Conservation (phyloP, 2,888 invertebrate genomes). For the Meloe dianella region DNA sequence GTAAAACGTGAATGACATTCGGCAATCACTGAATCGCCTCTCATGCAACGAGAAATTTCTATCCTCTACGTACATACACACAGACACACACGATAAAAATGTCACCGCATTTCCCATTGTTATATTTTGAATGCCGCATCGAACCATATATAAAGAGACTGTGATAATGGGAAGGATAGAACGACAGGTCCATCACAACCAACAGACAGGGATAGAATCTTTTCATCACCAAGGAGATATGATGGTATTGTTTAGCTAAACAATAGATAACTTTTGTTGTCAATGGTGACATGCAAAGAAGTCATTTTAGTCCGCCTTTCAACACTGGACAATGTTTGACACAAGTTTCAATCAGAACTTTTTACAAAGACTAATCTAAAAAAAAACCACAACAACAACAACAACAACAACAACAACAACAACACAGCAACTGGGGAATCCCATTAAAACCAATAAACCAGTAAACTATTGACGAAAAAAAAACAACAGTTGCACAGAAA, state of each 20-base stretch:
- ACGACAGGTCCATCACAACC: slow-evolving; percentile 23
- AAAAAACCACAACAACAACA: neutral
- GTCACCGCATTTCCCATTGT: slow-evolving; percentile 56
- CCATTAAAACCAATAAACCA: neutral
- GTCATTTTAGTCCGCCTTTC: slow-evolving; percentile 55
- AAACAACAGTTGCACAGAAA: too few species aligned
- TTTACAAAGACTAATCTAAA: slow-evolving; percentile 24
- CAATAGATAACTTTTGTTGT: slow-evolving; percentile 58
- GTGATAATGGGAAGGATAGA: slow-evolving; percentile 52
- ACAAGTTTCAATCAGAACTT: slow-evolving; percentile 54
- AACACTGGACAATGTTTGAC: slow-evolving; percentile 53
- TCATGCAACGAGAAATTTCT: slow-evolving; percentile 44
- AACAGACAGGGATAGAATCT: slow-evolving; percentile 38
- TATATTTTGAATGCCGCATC: slow-evolving; percentile 55
- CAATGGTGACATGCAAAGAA: slow-evolving; percentile 58
- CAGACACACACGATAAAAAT: slow-evolving; percentile 50
- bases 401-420: too few species aligned
- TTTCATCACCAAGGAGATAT: slow-evolving; percentile 58
- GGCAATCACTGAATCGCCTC: slow-evolving; percentile 32
- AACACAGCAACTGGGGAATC: neutral
- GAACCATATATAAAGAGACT: slow-evolving; percentile 53
- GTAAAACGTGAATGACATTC: slow-evolving; percentile 42
- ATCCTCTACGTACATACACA: slow-evolving; percentile 51
- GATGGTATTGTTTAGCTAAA: slow-evolving; percentile 58
- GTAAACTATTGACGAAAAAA: too few species aligned